These are phyloP conservation scores for Odocoileus hemionus DNA, from an alignment of 2,113 vertebrate genomes.

Conservation along the genomic window DNA sequence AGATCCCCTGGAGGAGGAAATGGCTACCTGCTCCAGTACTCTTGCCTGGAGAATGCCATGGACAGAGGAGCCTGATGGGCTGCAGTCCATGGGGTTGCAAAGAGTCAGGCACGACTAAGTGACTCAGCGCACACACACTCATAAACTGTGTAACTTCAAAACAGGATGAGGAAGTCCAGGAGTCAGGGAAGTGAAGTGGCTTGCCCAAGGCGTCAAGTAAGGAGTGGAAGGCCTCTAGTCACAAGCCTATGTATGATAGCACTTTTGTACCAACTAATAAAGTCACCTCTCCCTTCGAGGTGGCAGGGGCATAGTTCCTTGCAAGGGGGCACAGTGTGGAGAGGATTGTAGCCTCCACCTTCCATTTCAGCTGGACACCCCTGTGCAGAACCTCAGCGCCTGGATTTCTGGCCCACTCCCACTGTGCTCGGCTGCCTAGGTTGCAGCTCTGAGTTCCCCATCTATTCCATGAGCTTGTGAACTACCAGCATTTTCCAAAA, in stretches of 20 bases:
- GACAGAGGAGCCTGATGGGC: not conserved
- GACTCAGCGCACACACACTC: not conserved
- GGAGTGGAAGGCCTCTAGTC: not conserved
- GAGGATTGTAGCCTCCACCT: accelerated
- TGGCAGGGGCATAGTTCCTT: not conserved
- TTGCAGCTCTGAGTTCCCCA: not conserved
- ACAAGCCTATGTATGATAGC: not conserved
- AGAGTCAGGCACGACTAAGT: not conserved
- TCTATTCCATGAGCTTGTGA: not conserved
- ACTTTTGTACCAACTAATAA: not conserved
- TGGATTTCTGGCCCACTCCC: not conserved
- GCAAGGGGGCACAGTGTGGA: no score
- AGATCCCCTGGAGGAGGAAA: not conserved
- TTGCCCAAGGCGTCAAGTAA: not conserved
- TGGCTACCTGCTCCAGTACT: not conserved
- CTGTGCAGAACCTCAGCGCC: not conserved
- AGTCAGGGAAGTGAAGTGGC: not conserved
- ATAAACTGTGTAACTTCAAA: not conserved
- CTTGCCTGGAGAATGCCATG: not conserved
- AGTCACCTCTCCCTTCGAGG: not conserved
- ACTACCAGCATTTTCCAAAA: not conserved
- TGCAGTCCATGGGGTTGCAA: not conserved
- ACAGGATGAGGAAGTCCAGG: not conserved
- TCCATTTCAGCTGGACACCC: not conserved
- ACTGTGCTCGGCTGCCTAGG: no score